Evolutionary conservation across 2,797 vertebrate species (phyloP), one percentile per base, ranked within the genome.

Genomic region (Sciaenops ocellatus): DNA sequence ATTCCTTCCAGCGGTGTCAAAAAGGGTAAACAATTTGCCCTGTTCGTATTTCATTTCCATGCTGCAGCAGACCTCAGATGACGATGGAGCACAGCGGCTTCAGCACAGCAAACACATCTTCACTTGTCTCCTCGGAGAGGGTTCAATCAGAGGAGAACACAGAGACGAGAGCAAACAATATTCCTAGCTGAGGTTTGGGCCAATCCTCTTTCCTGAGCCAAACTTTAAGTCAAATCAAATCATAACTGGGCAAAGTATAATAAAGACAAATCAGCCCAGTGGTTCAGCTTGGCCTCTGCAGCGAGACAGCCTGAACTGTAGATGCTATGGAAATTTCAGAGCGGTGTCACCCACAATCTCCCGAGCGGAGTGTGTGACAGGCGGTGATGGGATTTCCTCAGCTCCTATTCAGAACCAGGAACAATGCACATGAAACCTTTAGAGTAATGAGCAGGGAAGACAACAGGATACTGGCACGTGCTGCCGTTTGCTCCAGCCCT

Each of bases 91-190:
- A 89, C 69, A 76, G 80, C 69, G 74, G 80, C 93, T 84, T 84
- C 79, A 80, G 83, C 76, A 54, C 66, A 66, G 81, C 93, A 91
- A 92, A 84, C 92, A 86, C 93, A 91, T 95, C 95, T 92, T 95
- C 96, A 85, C 95, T 88, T 30, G 51, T 73, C 91, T 88, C 87
- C 83, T 63, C 82, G 67, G 85, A 95, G 83, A 86, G 93, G 91
- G 71, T 85, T 87, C 82, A 92, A 91, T 91, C 93, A 95, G 91
- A 95, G 89, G 94, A 85, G 88, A 95, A 74, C 92, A 84, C 85
- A 84, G 73, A 77, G 78, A 81, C 11, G n/a, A 78, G 69, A 59
- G 46, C 26, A 82, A 82, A 87, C 81, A 91, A 89, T 91, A 89
- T 88, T 93, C 93, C 90, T 93, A 92, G 89, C 90, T 87, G 89